phyloP scores from a whole-genome alignment of 2,797 vertebrate genomes.

The Capromys pilorides region DNA sequence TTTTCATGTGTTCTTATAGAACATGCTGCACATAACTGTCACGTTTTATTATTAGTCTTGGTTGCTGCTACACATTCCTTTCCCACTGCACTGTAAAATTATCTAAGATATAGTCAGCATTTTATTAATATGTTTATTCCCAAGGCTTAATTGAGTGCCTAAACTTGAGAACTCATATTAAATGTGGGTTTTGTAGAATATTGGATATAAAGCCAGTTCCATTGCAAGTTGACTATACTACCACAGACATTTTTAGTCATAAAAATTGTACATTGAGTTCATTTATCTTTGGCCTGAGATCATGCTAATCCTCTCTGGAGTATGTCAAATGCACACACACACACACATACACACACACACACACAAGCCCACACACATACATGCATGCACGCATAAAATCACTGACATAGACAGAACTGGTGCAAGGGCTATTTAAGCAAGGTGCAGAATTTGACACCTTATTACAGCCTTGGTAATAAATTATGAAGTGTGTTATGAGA shows the following conservation, averaged over 20 bases:
- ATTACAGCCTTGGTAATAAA: conserved; percentile 30
- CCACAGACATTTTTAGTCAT: background rate
- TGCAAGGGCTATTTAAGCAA: background rate
- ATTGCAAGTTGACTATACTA: background rate
- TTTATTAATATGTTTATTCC: conserved; percentile 16
- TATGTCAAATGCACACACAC: background rate
- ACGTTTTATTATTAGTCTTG: conserved; percentile 8
- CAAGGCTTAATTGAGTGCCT: background rate
- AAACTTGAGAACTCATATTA: conserved; percentile 17
- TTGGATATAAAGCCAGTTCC: background rate
- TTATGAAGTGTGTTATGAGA: conserved; percentile 14
- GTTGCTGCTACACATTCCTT: conserved; percentile 13
- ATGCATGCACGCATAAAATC: background rate
- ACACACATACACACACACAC: background rate
- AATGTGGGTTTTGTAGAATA: conserved; percentile 23
- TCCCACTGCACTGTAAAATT: background rate
- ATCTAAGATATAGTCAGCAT: background rate
- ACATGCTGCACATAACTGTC: background rate
- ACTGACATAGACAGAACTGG: conserved; percentile 9
- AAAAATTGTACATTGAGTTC: conserved; percentile 31
- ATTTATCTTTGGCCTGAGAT: conserved; percentile 29
- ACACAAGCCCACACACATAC: background rate
- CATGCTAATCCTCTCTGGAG: conserved; percentile 13
- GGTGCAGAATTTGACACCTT: background rate
- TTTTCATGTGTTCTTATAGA: background rate